These are phyloP conservation scores for Desoria tigrina DNA, from an alignment of 2,888 invertebrate genomes.

Conservation along the genomic window DNA sequence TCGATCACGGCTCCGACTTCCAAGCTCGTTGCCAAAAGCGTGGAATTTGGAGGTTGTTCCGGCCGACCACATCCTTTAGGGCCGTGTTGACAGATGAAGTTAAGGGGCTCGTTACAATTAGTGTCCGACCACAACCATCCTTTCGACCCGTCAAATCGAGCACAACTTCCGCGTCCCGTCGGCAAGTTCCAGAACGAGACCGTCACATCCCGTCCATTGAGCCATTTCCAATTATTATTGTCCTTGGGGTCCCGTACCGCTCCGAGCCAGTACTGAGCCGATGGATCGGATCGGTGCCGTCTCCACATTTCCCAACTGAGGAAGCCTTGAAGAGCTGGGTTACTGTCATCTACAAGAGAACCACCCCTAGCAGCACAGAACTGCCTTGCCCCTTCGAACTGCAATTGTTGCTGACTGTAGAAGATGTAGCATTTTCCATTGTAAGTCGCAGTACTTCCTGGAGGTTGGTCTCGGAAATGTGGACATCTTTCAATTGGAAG, in stretches of 20 bases:
- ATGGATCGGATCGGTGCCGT: conserved; percentile 69
- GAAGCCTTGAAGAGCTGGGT: conserved; percentile 89
- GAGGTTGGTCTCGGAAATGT: conserved; percentile 87
- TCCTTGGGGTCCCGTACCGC: conserved; percentile 80
- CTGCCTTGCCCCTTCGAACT: conserved; percentile 74
- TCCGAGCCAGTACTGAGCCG: conserved; percentile 93
- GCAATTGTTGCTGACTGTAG: conserved; percentile 80
- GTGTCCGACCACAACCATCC: conserved; percentile 95
- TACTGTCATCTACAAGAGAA: conserved; percentile 85
- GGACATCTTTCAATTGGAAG: conserved; percentile 89
- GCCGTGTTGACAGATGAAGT: conserved; percentile 91
- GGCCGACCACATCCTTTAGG: conserved; percentile 88
- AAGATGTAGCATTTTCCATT: conserved; percentile 94
- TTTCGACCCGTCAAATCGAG: conserved; percentile 86
- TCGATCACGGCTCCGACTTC: conserved; percentile 81
- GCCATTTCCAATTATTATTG: conserved; percentile 82
- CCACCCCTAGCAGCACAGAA: conserved; percentile 82
- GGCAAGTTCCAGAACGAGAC: conserved; percentile 91
- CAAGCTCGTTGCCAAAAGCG: conserved; percentile 74
- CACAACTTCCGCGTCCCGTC: conserved; percentile 79
- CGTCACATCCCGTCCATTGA: conserved; percentile 81
- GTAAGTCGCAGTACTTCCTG: conserved; percentile 88
- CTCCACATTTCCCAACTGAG: conserved; percentile 94
- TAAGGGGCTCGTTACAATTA: conserved; percentile 77
- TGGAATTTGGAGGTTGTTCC: conserved; percentile 90